A percentile compares a stretch with the other conserved stretches of the same genome.
Evolutionary conservation across 1,140 invertebrate genomes (phyloP).

Genomic region (Thalassaphorura encarpata): DNA sequence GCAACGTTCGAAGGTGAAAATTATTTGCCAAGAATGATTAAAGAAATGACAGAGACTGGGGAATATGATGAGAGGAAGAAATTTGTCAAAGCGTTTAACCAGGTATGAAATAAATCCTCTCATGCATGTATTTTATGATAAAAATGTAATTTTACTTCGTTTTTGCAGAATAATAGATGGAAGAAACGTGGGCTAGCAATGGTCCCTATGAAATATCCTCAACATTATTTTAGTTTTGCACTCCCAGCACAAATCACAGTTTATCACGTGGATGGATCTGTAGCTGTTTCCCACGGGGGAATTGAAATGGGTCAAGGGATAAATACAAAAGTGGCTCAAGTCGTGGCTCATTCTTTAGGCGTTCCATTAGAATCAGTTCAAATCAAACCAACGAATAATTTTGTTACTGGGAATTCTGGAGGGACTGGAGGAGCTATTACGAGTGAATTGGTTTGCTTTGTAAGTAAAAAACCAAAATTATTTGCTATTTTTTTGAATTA

Average conservation of each 20-base stretch:
- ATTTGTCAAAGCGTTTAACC: slow-evolving; percentile 38
- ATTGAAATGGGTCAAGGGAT: slow-evolving; percentile 67
- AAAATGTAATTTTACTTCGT: not conserved
- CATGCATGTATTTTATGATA: slow-evolving; percentile 26
- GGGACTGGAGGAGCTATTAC: slow-evolving; percentile 59
- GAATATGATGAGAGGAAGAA: slow-evolving; percentile 19
- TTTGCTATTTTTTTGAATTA: not conserved
- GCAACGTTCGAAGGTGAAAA: slow-evolving; percentile 29
- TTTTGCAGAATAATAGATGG: slow-evolving; percentile 41
- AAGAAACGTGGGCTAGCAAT: slow-evolving; percentile 45
- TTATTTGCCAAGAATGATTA: slow-evolving; percentile 17
- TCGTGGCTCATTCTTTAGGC: slow-evolving; percentile 59
- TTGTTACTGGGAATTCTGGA: slow-evolving; percentile 51
- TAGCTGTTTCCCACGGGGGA: slow-evolving; percentile 46
- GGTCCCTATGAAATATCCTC: slow-evolving; percentile 37
- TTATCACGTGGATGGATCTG: slow-evolving; percentile 49
- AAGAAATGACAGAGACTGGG: slow-evolving; percentile 5
- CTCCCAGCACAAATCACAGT: slow-evolving; percentile 45
- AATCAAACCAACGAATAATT: slow-evolving; percentile 54
- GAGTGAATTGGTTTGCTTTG: slow-evolving; percentile 55
- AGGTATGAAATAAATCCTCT: slow-evolving; percentile 54
- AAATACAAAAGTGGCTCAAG: slow-evolving; percentile 62
- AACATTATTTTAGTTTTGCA: slow-evolving; percentile 37
- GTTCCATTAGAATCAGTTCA: slow-evolving; percentile 56
- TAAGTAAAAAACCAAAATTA: slow-evolving; percentile 36